These are phyloP conservation scores for Raja brachyura DNA, from an alignment of 2,113 vertebrate genomes.

Conservation along the genomic window DNA sequence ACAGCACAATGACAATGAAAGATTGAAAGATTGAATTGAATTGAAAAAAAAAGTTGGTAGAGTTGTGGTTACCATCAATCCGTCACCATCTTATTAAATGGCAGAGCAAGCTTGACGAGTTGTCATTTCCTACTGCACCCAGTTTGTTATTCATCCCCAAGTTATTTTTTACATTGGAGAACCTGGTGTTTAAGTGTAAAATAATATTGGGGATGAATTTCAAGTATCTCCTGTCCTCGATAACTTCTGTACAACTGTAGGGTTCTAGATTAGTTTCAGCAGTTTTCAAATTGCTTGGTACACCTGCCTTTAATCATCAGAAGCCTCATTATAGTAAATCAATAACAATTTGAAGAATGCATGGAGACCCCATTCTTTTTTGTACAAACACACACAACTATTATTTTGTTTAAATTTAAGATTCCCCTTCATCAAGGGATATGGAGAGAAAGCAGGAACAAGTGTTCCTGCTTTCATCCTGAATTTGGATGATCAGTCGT, in stretches of 20 bases:
- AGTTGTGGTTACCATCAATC: too few species aligned
- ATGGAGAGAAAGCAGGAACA: too few species aligned
- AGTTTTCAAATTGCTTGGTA: background rate
- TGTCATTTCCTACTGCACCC: too few species aligned
- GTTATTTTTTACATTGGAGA: background rate
- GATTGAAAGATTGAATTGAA: too few species aligned
- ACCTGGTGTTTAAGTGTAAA: background rate
- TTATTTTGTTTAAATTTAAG: background rate
- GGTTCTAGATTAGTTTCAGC: background rate
- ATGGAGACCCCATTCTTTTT: background rate
- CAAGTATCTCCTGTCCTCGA: background rate
- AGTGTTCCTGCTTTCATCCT: too few species aligned
- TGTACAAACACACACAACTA: background rate
- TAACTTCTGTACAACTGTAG: background rate
- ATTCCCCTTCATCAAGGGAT: background rate
- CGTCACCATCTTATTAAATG: too few species aligned
- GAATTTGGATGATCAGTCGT: too few species aligned
- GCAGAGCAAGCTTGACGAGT: too few species aligned
- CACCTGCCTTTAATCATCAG: background rate
- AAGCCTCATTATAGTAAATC: background rate
- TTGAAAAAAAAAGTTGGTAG: too few species aligned
- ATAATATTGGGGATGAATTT: background rate
- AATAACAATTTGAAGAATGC: background rate
- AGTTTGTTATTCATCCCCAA: too few species aligned
- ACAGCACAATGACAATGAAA: too few species aligned